A percentile compares a stretch with the other conserved stretches of the same genome.
Conservation (phyloP, 2,888 invertebrate genomes). For the Thalpophila matura region DNA sequence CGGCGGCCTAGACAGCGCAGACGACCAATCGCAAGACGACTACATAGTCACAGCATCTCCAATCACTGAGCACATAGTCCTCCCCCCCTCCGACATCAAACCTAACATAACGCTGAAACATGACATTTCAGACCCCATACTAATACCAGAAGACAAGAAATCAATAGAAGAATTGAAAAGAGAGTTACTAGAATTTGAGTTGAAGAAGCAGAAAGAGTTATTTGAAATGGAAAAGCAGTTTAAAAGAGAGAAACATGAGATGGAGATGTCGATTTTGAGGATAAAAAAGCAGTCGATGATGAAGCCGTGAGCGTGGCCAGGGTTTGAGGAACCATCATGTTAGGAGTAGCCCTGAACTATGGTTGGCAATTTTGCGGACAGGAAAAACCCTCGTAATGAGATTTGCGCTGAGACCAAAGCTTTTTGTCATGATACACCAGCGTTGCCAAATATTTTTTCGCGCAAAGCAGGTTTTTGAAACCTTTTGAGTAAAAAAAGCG, state of each 20-base stretch:
- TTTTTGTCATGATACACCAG: too few species aligned
- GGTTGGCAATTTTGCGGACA: too few species aligned
- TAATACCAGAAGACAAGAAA: constrained; percentile 47
- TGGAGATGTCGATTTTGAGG: constrained; percentile 62
- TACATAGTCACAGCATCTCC: constrained; percentile 18
- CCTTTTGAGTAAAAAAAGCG: too few species aligned
- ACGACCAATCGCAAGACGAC: constrained; percentile 43
- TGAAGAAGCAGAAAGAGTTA: constrained; percentile 60
- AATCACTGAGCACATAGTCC: constrained; percentile 43
- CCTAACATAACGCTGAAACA: constrained; percentile 37
- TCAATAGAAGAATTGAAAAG: constrained; percentile 52
- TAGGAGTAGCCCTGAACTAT: too few species aligned
- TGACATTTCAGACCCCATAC: constrained; percentile 48
- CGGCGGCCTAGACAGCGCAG: constrained; percentile 16
- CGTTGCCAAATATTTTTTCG: too few species aligned
- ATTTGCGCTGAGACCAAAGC: too few species aligned
- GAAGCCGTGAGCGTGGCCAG: constrained; percentile 22
- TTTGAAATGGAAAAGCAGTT: constrained; percentile 64
- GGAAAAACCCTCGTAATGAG: background rate
- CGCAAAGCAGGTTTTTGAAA: too few species aligned
- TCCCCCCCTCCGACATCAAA: constrained; percentile 46
- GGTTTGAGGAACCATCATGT: too few species aligned
- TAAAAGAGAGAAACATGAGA: constrained; percentile 57
- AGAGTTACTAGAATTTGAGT: constrained; percentile 62
- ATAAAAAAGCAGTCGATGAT: constrained; percentile 57